Base-by-base conservation (phyloP, 1,140 invertebrate genomes). In the Drosophila oshimai region DNA sequence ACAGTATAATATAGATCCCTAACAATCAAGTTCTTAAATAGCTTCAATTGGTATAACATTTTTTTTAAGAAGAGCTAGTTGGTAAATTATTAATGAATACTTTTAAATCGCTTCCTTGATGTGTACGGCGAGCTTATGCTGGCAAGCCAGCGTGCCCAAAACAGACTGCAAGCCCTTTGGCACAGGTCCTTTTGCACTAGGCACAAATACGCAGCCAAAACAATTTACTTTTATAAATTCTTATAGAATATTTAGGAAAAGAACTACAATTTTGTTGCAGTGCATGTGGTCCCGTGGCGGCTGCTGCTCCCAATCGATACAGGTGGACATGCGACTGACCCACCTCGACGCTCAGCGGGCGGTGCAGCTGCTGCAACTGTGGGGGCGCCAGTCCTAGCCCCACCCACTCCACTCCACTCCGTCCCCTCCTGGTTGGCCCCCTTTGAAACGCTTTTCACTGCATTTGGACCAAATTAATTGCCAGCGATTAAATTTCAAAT, bases 401-500 rank as follows among this genome's bases (percentile, higher is more conserved):
- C 61, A 49, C 39, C 58, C 61, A 39, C 13, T n/a, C 2, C 15
- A 2, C 4, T 26, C 22, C 2, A 9, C 1, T 3, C 12, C 0
- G 3, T 2, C 4, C 36, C 29, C 29, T 18, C 20, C 60, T 5
- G 6, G 12, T 10, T 51, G 36, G 10, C 50, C 20, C 33, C 24
- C 13, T 45, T 70, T 64, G 49, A 12, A 37, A 46, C 42, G 60
- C 60, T 64, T 58, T 68, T 65, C 39, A 28, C 39, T 73, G 37
- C 77, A 77, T 81, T 87, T 87, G 62, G 62, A 62, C 62, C 50
- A 88, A 87, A 87, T 87, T 87, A 87, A 87, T 87, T 87, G 81
- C 83, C 29, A 81, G 81, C 81, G 81, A 87, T 87, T 87, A 87
- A 87, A 87, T 87, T 87, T 87, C 81, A 87, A 87, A 87, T 87